Percentiles rank a stretch among this genome's conserved stretches.
Evolutionary conservation across 2,888 invertebrate species (phyloP).

Genomic region (Synergus gifuensis): DNA sequence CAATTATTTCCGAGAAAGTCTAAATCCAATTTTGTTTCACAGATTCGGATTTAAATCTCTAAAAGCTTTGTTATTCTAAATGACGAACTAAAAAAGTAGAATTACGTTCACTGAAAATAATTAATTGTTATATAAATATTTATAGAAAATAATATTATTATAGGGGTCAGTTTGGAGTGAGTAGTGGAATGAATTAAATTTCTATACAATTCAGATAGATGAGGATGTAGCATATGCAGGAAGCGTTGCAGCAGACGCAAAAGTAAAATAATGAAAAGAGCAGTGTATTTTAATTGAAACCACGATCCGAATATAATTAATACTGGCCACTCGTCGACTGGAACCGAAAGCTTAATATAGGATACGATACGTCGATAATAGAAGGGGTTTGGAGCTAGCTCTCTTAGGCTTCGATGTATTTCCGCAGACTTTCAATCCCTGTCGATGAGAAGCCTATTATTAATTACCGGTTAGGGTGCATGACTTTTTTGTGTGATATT

Average conservation of each 20-base stretch:
- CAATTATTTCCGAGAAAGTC: too few species aligned
- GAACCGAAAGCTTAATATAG: conserved; percentile 26
- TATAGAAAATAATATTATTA: conserved; percentile 42
- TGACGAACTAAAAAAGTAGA: background rate
- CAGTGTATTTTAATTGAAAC: conserved; percentile 19
- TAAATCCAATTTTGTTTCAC: background rate
- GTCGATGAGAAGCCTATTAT: conserved; percentile 22
- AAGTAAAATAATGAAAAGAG: conserved; percentile 17
- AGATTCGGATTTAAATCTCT: background rate
- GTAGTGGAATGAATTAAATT: background rate
- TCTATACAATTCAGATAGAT: background rate
- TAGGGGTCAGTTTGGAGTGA: background rate
- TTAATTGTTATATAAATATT: background rate
- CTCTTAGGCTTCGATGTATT: conserved; percentile 18
- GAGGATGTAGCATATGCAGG: conserved; percentile 2
- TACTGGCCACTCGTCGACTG: conserved; percentile 7
- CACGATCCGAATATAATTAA: conserved; percentile 21
- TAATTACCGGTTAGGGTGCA: conserved; percentile 21
- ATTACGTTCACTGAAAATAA: background rate
- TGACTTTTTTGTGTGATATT: conserved; percentile 1
- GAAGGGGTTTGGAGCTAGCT: background rate
- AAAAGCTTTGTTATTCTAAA: background rate
- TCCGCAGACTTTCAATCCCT: background rate
- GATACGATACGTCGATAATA: conserved; percentile 13
- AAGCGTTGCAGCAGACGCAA: conserved; percentile 5